Conservation (phyloP, 2,113 vertebrate genomes). For the Sorex araneus region DNA sequence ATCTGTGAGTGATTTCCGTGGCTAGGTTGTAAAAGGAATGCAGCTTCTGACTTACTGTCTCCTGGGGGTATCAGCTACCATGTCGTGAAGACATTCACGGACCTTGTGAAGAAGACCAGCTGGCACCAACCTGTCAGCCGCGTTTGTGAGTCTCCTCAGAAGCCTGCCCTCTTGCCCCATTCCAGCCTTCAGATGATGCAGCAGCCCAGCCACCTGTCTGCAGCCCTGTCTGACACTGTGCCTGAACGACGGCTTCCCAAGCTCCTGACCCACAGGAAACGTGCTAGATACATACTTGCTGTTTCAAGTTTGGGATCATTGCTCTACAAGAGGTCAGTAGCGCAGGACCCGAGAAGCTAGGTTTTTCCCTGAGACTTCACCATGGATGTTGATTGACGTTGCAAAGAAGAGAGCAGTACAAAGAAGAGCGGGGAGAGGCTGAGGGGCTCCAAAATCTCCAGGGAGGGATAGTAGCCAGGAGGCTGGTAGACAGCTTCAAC, state of each 20-base stretch:
- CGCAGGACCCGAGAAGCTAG: neutral
- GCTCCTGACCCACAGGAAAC: neutral
- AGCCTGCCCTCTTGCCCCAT: neutral
- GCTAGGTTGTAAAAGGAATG: neutral
- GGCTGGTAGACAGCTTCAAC: neutral
- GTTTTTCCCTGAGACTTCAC: neutral
- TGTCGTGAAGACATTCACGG: neutral
- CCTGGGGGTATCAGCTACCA: neutral
- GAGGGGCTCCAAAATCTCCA: neutral
- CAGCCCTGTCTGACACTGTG: neutral
- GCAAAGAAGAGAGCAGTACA: neutral
- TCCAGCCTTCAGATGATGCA: neutral
- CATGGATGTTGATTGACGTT: neutral
- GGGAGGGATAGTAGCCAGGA: neutral
- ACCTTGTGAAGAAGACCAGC: neutral
- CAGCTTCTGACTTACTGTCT: neutral
- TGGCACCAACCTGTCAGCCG: neutral
- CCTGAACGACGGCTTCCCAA: neutral
- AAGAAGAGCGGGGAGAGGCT: neutral
- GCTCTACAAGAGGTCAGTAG: neutral
- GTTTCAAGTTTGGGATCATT: neutral
- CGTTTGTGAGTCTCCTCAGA: neutral
- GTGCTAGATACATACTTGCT: neutral
- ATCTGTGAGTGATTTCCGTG: neutral
- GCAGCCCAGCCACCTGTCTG: neutral